A percentile compares a stretch with the other conserved stretches of the same genome.
Evolutionary conservation across 2,113 vertebrate species (phyloP).

Genomic region (Hydrochoerus hydrochaeris): DNA sequence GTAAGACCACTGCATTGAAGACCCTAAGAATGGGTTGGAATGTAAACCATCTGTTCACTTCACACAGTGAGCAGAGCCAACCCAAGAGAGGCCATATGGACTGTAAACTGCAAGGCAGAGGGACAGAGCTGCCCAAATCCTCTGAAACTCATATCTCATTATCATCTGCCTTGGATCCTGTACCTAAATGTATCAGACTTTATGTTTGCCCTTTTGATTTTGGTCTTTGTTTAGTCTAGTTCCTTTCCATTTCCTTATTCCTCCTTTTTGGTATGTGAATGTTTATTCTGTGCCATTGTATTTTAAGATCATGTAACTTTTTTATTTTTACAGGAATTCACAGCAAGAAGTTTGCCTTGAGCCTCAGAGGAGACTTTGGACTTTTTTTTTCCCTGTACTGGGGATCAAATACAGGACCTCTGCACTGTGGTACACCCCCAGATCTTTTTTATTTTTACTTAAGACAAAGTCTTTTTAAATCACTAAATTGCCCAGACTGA

Average conservation of each 20-base stretch:
- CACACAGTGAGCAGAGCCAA: background rate
- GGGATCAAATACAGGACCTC: background rate
- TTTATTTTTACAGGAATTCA: background rate
- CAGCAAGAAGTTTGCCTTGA: background rate
- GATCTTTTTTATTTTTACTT: background rate
- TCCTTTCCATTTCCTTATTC: background rate
- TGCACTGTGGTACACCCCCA: background rate
- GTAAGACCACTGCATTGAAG: background rate
- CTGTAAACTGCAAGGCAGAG: background rate
- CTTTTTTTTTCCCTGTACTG: background rate
- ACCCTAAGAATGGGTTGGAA: background rate
- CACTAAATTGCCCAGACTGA: background rate
- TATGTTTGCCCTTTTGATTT: background rate
- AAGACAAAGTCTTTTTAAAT: background rate
- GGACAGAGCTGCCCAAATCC: background rate
- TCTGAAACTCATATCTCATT: background rate
- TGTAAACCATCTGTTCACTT: background rate
- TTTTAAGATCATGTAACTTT: background rate
- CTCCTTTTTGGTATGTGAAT: background rate
- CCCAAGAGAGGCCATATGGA: background rate
- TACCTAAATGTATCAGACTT: background rate
- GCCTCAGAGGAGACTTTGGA: background rate
- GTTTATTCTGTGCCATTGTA: background rate
- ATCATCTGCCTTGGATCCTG: background rate
- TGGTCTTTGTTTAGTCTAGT: background rate